Base-by-base conservation (phyloP, 2,113 vertebrate genomes). In the Ardeotis arabs region DNA sequence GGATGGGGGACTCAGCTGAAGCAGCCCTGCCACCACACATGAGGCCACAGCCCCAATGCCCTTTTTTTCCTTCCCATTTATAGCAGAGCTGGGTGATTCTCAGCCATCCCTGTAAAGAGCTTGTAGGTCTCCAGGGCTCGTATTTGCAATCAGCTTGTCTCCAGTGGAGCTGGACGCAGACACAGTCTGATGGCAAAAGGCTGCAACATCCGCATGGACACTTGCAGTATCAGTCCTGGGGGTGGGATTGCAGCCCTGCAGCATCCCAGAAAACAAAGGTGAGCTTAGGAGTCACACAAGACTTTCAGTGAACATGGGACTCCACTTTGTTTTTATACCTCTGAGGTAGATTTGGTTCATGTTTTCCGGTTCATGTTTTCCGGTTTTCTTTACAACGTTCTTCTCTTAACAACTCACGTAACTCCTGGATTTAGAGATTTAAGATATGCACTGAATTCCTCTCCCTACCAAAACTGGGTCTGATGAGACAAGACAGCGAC, bases 151-250 rank as follows among this genome's bases (percentile, higher is more conserved):
- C 66, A 39, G 37, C 15, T 52, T 37, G 35, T 59, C 25, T 24
- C n/a, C 29, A 13, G 24, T 5, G 63, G 35, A 92, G 53, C 50
- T 63, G 62, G 60, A 50, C 2, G 7, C 53, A 86, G 45, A 19
- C 79, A 27, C 0, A 2, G 8, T 21, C 22, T 37, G 64, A 59
- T 6, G 18, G 6, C 0, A 2, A 59, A 31, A 60, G 68, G 33
- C 11, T 81, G 44, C 44, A 14, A 41, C 3, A 44, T 45, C 37
- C 1, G 0, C 1, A 0, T 22, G 69, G 35, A 60, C 19, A 27
- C 52, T 13, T 45, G 47, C 68, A 41, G 15, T 12, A 29, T 67
- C 63, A 41, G 50, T 41, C 22, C 72, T 27, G 37, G 0, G 16
- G 10, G 29, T 22, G 84, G 35, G 44, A 52, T 6, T 22, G 9